Evolutionary conservation across 2,888 invertebrate genomes (phyloP).

Genomic region (Drosophila siamana): DNA sequence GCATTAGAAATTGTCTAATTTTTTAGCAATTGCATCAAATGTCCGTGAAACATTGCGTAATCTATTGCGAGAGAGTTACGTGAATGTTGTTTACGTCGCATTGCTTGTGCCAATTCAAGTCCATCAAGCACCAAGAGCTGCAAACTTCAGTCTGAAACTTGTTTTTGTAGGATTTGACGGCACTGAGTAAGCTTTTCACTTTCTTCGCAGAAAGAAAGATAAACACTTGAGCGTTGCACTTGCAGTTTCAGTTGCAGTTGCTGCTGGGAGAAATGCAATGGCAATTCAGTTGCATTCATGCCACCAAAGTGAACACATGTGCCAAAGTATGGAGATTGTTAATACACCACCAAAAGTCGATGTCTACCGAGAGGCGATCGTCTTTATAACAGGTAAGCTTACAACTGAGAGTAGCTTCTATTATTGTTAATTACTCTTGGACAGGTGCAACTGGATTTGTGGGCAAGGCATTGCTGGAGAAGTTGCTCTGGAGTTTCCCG

Average conservation of each 20-base stretch:
- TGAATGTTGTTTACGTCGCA: conserved; percentile 35
- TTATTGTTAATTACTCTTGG: conserved; percentile 79
- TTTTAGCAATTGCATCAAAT: conserved; percentile 2
- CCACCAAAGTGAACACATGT: conserved; percentile 57
- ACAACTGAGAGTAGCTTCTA: not conserved
- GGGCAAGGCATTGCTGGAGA: conserved; percentile 97
- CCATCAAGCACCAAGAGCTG: conserved; percentile 35
- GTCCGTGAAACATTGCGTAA: conserved; percentile 18
- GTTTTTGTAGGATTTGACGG: conserved; percentile 62
- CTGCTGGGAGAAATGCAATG: conserved; percentile 23
- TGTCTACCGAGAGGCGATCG: conserved; percentile 77
- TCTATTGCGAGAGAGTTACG: conserved; percentile 39
- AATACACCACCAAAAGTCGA: conserved; percentile 43
- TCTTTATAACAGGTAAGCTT: conserved; percentile 81
- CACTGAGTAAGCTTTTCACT: conserved; percentile 64
- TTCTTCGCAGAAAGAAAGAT: conserved; percentile 50
- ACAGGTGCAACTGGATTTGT: conserved; percentile 94
- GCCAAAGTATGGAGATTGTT: conserved; percentile 24
- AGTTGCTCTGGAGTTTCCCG: conserved; percentile 94
- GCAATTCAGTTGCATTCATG: conserved; percentile 59
- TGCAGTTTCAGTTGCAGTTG: conserved; percentile 25
- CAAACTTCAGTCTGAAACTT: conserved; percentile 53
- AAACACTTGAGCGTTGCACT: conserved; percentile 13
- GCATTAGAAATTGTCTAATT: not conserved
- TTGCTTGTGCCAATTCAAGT: conserved; percentile 14